Evolutionary conservation across 2,113 vertebrate genomes (phyloP).

Genomic region (Nanger granti): DNA sequence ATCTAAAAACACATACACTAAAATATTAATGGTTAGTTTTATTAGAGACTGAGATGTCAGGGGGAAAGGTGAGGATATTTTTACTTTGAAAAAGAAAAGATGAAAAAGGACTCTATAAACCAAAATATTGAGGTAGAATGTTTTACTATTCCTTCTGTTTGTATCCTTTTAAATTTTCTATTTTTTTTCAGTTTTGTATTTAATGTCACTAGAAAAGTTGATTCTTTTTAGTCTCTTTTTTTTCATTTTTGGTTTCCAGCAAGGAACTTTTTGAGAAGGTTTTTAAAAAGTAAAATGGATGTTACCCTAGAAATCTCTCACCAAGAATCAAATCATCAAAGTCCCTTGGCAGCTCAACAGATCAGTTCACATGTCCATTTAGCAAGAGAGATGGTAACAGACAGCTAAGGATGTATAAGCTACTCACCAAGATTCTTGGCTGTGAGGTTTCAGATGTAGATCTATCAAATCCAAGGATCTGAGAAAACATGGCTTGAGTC

Average conservation of each 20-base stretch:
- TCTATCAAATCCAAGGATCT: neutral
- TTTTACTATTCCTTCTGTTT: neutral
- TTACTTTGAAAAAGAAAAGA: neutral
- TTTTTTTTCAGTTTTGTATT: slow-evolving; percentile 3
- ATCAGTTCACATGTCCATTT: neutral
- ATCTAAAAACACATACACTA: neutral
- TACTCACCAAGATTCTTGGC: neutral
- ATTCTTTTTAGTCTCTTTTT: neutral
- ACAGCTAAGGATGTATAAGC: neutral
- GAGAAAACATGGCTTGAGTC: neutral
- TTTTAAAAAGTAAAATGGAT: neutral
- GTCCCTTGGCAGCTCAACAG: neutral
- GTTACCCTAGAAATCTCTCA: neutral
- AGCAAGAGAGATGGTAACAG: neutral
- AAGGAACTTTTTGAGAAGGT: neutral
- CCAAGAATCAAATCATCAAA: neutral
- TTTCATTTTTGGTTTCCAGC: neutral
- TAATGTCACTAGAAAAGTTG: neutral
- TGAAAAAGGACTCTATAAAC: slow-evolving; percentile 4
- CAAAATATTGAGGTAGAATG: neutral
- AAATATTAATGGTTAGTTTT: slow-evolving; percentile 7
- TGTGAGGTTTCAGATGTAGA: neutral
- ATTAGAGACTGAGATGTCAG: neutral
- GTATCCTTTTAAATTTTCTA: neutral
- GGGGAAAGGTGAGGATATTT: neutral